phyloP scores from a whole-genome alignment of 2,113 vertebrate species.

The Entomyzon cyanotis region DNA sequence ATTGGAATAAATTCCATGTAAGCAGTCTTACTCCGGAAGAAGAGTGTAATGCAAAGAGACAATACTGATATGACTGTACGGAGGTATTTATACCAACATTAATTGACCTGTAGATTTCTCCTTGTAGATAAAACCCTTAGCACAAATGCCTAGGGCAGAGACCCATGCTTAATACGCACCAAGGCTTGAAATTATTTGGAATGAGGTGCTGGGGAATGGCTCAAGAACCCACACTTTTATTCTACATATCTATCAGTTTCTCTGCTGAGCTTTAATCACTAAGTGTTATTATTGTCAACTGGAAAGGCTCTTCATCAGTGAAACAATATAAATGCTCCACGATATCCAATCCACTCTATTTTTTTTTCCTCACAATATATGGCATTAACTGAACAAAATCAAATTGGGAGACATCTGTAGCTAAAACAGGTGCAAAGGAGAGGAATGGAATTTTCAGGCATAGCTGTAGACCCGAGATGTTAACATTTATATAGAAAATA shows the following conservation, averaged over 20 bases:
- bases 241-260: not conserved
- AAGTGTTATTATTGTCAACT: not conserved
- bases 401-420: not conserved
- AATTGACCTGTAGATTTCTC: not conserved
- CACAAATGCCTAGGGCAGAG: not conserved
- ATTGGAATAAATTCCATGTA: not conserved
- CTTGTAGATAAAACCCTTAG: not conserved
- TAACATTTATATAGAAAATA: not conserved
- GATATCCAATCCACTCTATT: not conserved
- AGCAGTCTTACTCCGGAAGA: not conserved
- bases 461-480: not conserved
- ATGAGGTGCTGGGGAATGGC: not conserved
- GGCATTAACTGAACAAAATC: not conserved
- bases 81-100: not conserved
- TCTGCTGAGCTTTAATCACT: not conserved
- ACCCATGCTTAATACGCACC: not conserved
- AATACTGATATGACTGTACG: not conserved
- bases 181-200: not conserved
- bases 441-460: not conserved
- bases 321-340: not conserved
- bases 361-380: not conserved
- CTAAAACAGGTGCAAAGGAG: not conserved
- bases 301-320: not conserved
- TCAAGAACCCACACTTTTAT: not conserved
- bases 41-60: not conserved